A percentile compares a stretch with the other conserved stretches of the same genome.
phyloP scores from a whole-genome alignment of 2,797 vertebrate species.

The Chelidonichthys spinosus region DNA sequence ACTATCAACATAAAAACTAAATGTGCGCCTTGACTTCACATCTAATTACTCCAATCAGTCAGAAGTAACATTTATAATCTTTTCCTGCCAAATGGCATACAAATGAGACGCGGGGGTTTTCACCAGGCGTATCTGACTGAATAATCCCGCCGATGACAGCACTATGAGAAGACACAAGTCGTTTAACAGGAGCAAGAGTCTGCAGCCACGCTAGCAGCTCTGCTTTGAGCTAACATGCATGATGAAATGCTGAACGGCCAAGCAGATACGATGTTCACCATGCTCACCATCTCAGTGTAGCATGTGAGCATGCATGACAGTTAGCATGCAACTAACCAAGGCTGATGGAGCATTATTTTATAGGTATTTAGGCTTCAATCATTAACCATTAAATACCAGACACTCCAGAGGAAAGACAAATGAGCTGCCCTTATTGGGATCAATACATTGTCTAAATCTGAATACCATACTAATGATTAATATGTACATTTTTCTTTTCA shows the following conservation, averaged over 20 bases:
- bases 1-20: slow-evolving; percentile 34
- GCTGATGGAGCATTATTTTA: neutral
- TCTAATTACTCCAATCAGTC: slow-evolving; percentile 34
- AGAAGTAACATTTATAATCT: slow-evolving; percentile 15
- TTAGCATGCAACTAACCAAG: neutral
- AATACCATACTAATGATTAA: neutral
- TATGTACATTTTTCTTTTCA: neutral
- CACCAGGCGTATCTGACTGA: neutral
- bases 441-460: no score
- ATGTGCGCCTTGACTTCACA: slow-evolving; percentile 29
- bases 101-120: slow-evolving; percentile 14
- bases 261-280: neutral
- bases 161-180: neutral
- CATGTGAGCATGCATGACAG: neutral
- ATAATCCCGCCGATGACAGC: neutral
- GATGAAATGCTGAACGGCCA: neutral
- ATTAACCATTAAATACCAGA: neutral
- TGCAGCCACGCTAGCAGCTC: neutral
- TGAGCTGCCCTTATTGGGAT: no score
- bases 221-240: neutral
- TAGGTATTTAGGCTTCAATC: neutral
- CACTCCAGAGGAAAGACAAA: neutral
- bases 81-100: slow-evolving; percentile 18
- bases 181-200: neutral
- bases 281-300: neutral